These are phyloP conservation scores for Andrena dorsata DNA, from an alignment of 2,888 invertebrate genomes.

Conservation along the genomic window DNA sequence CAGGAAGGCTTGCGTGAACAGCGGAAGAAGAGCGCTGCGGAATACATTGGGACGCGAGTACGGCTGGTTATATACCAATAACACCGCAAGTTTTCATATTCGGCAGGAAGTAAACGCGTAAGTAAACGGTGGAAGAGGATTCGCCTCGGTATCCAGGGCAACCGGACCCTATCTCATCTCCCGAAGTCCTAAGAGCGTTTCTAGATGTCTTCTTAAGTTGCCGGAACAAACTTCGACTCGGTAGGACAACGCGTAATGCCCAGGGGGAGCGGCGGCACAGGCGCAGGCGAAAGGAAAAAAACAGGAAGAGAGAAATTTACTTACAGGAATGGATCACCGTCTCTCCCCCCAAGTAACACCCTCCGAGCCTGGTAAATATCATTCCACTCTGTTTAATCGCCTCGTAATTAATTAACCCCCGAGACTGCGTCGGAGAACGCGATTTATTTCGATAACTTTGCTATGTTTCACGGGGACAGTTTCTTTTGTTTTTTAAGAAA, in stretches of 20 bases:
- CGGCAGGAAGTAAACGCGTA: slow-evolving; percentile 72
- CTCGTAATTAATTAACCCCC: slow-evolving; percentile 4
- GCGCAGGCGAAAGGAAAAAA: slow-evolving; percentile 52
- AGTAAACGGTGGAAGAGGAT: slow-evolving; percentile 71
- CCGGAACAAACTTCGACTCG: slow-evolving; percentile 78
- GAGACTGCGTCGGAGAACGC: not conserved
- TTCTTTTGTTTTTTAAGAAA: not conserved
- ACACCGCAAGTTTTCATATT: slow-evolving; percentile 70
- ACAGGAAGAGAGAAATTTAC: slow-evolving; percentile 71
- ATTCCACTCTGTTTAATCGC: slow-evolving; percentile 23
- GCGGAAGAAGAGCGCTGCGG: not conserved
- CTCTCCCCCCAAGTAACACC: slow-evolving; percentile 45
- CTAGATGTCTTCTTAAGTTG: slow-evolving; percentile 79
- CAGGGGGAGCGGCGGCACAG: slow-evolving; percentile 58
- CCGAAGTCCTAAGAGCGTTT: slow-evolving; percentile 73
- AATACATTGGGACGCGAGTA: slow-evolving; percentile 19
- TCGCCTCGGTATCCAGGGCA: slow-evolving; percentile 80
- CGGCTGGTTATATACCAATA: slow-evolving; percentile 47
- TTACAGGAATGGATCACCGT: slow-evolving; percentile 68
- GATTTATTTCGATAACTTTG: not conserved
- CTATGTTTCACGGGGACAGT: not conserved
- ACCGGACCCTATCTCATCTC: slow-evolving; percentile 77
- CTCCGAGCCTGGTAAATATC: slow-evolving; percentile 30
- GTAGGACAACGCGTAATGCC: slow-evolving; percentile 77
- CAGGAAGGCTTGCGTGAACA: not conserved